Evolutionary conservation across 2,797 vertebrate genomes (phyloP), one percentile per base, ranked within the genome.

Genomic region (Hydrophis major): DNA sequence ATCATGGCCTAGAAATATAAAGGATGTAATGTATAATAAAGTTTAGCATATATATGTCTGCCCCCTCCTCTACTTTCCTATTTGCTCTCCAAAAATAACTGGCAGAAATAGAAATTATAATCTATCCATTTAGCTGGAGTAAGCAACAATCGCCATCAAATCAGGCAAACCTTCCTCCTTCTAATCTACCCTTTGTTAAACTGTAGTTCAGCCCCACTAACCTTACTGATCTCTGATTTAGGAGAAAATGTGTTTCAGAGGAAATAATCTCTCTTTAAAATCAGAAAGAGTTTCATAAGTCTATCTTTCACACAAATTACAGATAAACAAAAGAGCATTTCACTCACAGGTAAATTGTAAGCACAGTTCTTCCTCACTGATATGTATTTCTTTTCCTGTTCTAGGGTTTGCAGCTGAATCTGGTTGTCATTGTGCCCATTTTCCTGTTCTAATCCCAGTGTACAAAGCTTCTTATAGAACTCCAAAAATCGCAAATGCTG

Each of bases 331-430:
- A 91, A 92, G 37, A 89, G 6, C 7, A 18, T 14, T 25, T 91
- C 69, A 97, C 97, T 97, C 97, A 99, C 99, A 92, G 99, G 99
- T 93, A 99, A 98, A 96, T 99, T 99, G 96, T 99, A 99, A 97
- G 99, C 99, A 97, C 99, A 99, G 96, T 99, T 99, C 95, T 98
- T 99, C 94, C 99, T 98, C 93, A 99, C 98, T 94, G 98, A 97
- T 13, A 97, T 97, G 4, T 98, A 98, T 92, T 99, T 98, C 93
- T 97, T 98, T 96, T 98, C 98, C 91, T 98, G 98, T 95, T 98
- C 98, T 92, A 98, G 94, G 28, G 97, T 97, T 96, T 98, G 98
- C 63, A 97, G 94, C 87, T 97, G 97, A 32, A 98, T 96, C 93
- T 98, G 98, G 95, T 97, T 98, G 94, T 99, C 98, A 87, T 95